These are phyloP conservation scores for Oscheius sp. DNA, from an alignment of 2,888 invertebrate genomes.

Conservation along the genomic window DNA sequence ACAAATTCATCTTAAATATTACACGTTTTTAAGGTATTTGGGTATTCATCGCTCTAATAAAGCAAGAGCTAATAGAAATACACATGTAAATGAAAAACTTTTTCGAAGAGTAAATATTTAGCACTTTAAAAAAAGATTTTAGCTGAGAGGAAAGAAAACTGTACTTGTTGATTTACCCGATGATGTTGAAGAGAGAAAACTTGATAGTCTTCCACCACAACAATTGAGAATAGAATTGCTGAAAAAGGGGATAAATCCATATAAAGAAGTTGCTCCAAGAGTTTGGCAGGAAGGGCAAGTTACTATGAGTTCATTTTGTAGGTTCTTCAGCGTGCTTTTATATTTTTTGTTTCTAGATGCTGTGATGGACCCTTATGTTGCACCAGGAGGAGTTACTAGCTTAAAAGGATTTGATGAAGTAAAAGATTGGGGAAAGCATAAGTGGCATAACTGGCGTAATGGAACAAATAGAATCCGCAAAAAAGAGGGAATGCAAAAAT, in stretches of 20 bases:
- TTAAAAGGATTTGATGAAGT: too few relatives aligned
- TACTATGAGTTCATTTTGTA: constrained; percentile 63
- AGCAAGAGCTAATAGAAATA: constrained; percentile 65
- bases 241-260: constrained; percentile 61
- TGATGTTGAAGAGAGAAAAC: constrained; percentile 49
- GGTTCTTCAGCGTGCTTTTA: constrained; percentile 32
- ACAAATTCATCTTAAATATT: neutral
- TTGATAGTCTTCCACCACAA: constrained; percentile 40
- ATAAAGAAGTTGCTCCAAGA: constrained; percentile 61
- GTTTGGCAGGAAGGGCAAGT: constrained; percentile 65
- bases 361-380: constrained; percentile 64
- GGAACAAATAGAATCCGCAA: constrained; percentile 61
- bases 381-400: constrained; percentile 44
- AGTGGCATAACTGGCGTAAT: constrained; percentile 57
- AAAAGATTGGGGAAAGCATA: constrained; percentile 48
- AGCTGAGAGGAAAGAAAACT: constrained; percentile 66
- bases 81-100: constrained; percentile 65
- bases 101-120: constrained; percentile 55
- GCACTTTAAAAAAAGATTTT: constrained; percentile 1
- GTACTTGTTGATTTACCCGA: constrained; percentile 63
- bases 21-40: constrained; percentile 38
- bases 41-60: constrained; percentile 61
- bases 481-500: constrained; percentile 67
- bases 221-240: constrained; percentile 60
- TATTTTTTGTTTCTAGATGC: constrained; percentile 52